A percentile compares a stretch with the other conserved stretches of the same genome.
Conservation (phyloP, 2,113 vertebrate genomes). For the Nansenia antarctica region DNA sequence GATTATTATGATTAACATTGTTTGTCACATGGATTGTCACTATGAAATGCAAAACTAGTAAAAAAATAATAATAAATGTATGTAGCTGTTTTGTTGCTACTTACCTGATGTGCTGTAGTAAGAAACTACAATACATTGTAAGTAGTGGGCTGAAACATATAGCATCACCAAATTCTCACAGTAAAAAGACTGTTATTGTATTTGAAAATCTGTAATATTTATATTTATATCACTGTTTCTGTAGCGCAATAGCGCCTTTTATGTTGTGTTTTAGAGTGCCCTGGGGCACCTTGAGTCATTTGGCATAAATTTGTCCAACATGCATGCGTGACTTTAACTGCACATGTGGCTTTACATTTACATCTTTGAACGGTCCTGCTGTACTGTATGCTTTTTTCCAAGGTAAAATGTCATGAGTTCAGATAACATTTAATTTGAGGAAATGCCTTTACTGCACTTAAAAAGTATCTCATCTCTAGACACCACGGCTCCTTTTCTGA, state of each 20-base stretch:
- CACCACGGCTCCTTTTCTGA: constrained; percentile 62
- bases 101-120: no score
- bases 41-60: no score
- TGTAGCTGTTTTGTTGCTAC: no score
- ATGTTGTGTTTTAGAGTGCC: background rate
- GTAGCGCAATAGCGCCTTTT: background rate
- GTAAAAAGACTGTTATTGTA: no score
- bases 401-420: constrained; percentile 13
- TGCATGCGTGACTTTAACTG: background rate
- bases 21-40: no score
- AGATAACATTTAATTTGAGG: constrained; percentile 55
- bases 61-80: no score
- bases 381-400: constrained; percentile 2
- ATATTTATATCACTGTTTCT: background rate
- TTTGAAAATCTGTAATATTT: background rate
- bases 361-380: background rate
- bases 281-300: background rate
- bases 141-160: no score
- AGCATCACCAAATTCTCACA: no score
- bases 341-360: background rate
- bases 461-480: constrained; percentile 75
- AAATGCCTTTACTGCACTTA: constrained; percentile 79
- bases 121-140: no score
- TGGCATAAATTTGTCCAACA: background rate
- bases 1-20: no score